Percentiles rank a stretch among this genome's conserved stretches.
phyloP scores from a whole-genome alignment of 2,113 vertebrate species.

The Herpailurus yagouaroundi region DNA sequence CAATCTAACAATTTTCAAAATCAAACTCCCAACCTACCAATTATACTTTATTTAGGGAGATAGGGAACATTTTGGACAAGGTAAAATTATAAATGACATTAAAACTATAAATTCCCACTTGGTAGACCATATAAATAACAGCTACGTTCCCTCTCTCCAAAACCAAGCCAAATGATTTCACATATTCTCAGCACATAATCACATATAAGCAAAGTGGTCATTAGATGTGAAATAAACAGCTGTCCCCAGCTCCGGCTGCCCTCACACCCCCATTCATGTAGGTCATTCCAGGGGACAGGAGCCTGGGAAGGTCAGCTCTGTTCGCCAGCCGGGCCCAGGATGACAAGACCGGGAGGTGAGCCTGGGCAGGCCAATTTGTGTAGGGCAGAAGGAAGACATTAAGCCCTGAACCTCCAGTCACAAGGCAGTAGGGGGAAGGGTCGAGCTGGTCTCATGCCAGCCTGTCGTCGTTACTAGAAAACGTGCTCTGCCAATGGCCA shows the following conservation, averaged over 20 bases:
- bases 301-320: neutral
- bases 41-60: constrained; percentile 63
- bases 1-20: constrained; percentile 47
- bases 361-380: neutral
- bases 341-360: neutral
- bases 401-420: neutral
- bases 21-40: constrained; percentile 57
- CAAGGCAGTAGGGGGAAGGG: neutral
- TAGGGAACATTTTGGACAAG: constrained; percentile 9
- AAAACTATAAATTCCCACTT: neutral
- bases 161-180: neutral
- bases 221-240: constrained; percentile 47
- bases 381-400: neutral
- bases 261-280: neutral
- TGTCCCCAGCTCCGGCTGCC: neutral
- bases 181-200: neutral
- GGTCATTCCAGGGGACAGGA: constrained; percentile 2
- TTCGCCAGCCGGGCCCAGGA: neutral
- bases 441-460: neutral
- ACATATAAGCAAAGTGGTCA: neutral
- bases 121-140: neutral
- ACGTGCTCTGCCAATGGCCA: neutral
- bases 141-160: neutral
- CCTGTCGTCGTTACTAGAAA: neutral
- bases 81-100: constrained; percentile 35